Base-by-base conservation (phyloP, 2,888 invertebrate species). In the Endotricha flammealis region DNA sequence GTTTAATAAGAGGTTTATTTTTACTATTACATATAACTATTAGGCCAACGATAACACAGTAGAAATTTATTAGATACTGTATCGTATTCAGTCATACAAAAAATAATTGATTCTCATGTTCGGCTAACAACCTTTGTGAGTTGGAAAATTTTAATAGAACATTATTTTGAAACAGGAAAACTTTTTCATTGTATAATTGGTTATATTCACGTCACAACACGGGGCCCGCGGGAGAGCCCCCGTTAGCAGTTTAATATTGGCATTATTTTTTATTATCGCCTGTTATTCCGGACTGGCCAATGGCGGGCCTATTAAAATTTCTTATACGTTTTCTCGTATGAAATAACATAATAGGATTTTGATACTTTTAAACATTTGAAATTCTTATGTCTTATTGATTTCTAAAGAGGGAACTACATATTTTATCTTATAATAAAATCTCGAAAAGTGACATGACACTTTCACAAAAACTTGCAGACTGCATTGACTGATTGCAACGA, bases 221-320 rank as follows among this genome's bases (percentile, higher is more conserved):
- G 40, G 44, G 42, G 42, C 53, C 73, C 4, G 59, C 62, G 32
- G 17, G 65, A 68, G 71, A 53, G 39, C 51, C 52, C 46, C 50
- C 48, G 65, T 53, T 57, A 47, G 56, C 57, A 49, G 57, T 66
- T 73, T 72, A 66, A 69, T 69, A 66, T 62, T 52, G 62, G 56
- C 63, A 59, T 73, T 65, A 65, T 61, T 69, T 74, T 76, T 77
- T 75, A 74, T 71, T 64, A 58, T 47, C 48, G 39, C 45, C 44
- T 55, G 64, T 64, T 64, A 63, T 64, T 61, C 40, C 42, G 42
- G 42, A 40, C 46, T 46, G 43, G 55, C 50, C 54, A 49, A 61
- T 66, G 57, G 41, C 36, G 44, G 48, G 22, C 33, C 32, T 43
- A 46, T 51, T 44, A 52, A 52, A 52, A 54, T 38, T 46, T 41